These are phyloP conservation scores for Eptesicus fuscus DNA, from an alignment of 2,113 vertebrate genomes.

Conservation along the genomic window DNA sequence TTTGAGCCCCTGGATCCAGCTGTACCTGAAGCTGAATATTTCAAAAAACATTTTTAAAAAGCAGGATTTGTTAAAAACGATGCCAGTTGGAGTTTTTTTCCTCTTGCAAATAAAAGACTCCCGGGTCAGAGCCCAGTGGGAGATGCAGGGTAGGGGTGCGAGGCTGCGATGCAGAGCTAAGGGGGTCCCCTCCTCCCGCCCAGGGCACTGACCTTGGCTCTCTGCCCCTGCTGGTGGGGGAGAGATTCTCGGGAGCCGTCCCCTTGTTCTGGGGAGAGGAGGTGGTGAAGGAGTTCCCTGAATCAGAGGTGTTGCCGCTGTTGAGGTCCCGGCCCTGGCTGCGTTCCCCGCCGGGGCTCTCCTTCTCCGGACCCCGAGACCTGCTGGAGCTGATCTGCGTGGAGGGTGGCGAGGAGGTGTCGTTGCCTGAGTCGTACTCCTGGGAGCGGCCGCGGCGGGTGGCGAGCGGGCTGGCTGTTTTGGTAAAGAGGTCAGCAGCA, in stretches of 20 bases:
- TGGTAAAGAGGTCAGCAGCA: slow-evolving; percentile 86
- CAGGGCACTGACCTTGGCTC: slow-evolving; percentile 80
- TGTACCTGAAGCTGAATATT: neutral
- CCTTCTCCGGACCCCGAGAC: slow-evolving; percentile 84
- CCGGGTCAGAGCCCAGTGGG: neutral
- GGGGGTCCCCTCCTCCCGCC: rapidly evolving
- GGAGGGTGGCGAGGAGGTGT: slow-evolving; percentile 95
- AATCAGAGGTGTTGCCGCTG: slow-evolving; percentile 92
- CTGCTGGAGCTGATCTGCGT: slow-evolving; percentile 88
- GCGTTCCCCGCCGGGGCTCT: slow-evolving; percentile 74
- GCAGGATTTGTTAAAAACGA: neutral
- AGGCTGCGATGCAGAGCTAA: neutral
- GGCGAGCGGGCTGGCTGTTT: slow-evolving; percentile 83
- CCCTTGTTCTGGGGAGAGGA: slow-evolving; percentile 92
- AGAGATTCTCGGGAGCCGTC: slow-evolving; percentile 79
- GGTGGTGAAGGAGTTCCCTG: slow-evolving; percentile 97
- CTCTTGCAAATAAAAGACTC: neutral
- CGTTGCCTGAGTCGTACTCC: slow-evolving; percentile 97
- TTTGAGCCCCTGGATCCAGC: slow-evolving; percentile 17
- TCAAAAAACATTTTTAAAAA: too few species aligned
- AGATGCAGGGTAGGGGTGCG: neutral
- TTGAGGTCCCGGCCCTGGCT: slow-evolving; percentile 85
- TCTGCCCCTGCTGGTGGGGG: slow-evolving; percentile 78
- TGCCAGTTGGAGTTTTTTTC: neutral
- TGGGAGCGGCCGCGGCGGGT: slow-evolving; percentile 84